phyloP scores from a whole-genome alignment of 2,113 vertebrate species.

The Pseudonaja textilis region DNA sequence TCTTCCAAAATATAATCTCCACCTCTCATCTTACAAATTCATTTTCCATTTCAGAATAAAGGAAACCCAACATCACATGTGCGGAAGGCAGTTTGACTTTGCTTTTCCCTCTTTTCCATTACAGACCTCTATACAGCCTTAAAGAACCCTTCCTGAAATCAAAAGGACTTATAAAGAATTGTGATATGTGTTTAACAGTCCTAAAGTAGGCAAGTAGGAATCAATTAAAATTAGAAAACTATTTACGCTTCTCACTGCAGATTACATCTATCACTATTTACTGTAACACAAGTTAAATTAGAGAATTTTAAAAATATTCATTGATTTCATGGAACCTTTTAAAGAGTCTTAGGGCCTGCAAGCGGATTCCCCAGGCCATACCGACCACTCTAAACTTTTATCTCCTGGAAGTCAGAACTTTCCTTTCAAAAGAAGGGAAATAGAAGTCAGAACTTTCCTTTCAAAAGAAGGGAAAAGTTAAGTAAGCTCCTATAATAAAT shows the following conservation, averaged over 20 bases:
- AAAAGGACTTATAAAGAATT: not conserved
- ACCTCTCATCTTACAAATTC: not conserved
- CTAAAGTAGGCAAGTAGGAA: not conserved
- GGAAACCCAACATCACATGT: not conserved
- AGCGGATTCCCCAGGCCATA: not conserved
- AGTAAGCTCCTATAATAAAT: not conserved
- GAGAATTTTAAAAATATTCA: not conserved
- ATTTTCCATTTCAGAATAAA: not conserved
- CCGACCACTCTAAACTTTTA: not conserved
- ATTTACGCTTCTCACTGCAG: not conserved
- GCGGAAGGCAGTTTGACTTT: not conserved
- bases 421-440: not conserved
- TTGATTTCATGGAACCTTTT: not conserved
- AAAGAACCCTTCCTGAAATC: not conserved
- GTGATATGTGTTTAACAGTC: not conserved
- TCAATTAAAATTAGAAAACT: not conserved
- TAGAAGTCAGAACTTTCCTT: not conserved
- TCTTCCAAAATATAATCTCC: not conserved
- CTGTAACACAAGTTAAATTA: not conserved
- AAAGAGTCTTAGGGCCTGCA: not conserved
- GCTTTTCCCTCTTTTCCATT: not conserved
- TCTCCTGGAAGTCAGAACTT: not conserved
- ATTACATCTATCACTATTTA: not conserved
- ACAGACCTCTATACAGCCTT: not conserved
- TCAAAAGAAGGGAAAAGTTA: not conserved